Evolutionary conservation across 1,140 invertebrate genomes (phyloP).

Genomic region (Cylas formicarius): DNA sequence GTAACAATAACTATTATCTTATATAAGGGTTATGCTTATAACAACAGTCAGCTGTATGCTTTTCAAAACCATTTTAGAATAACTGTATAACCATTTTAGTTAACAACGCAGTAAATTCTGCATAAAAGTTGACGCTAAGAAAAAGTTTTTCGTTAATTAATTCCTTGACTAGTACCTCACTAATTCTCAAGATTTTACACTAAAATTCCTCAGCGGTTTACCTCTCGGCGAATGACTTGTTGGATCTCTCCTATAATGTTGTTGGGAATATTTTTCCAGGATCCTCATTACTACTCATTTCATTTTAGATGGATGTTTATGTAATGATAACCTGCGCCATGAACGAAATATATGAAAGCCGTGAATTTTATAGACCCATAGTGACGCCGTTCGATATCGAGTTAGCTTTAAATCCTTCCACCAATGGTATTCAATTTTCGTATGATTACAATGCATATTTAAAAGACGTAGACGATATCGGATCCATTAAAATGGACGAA

Average conservation of each 20-base stretch:
- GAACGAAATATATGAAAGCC: conserved; percentile 72
- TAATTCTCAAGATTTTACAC: too few relatives aligned
- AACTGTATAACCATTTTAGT: too few relatives aligned
- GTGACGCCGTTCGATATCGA: conserved; percentile 91
- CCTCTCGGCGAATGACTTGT: too few relatives aligned
- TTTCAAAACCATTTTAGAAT: too few relatives aligned
- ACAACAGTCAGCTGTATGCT: too few relatives aligned
- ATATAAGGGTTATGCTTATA: too few relatives aligned
- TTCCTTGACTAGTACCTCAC: too few relatives aligned
- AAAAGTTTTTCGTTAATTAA: too few relatives aligned
- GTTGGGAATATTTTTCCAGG: background rate
- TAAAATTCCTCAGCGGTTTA: too few relatives aligned
- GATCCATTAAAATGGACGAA: conserved; percentile 19
- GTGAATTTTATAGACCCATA: conserved; percentile 83
- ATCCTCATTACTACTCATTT: background rate
- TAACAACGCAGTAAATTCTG: too few relatives aligned
- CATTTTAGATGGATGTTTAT: conserved; percentile 77
- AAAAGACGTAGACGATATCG: conserved; percentile 33
- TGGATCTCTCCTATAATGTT: background rate
- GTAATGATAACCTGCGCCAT: conserved; percentile 86
- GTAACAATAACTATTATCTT: too few relatives aligned
- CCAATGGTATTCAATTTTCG: conserved; percentile 25
- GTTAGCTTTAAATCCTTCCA: conserved; percentile 65
- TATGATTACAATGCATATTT: conserved; percentile 47
- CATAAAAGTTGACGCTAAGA: too few relatives aligned